These are phyloP conservation scores for Aphaenogaster ashmeadi DNA, from an alignment of 1,140 invertebrate genomes.

Conservation along the genomic window DNA sequence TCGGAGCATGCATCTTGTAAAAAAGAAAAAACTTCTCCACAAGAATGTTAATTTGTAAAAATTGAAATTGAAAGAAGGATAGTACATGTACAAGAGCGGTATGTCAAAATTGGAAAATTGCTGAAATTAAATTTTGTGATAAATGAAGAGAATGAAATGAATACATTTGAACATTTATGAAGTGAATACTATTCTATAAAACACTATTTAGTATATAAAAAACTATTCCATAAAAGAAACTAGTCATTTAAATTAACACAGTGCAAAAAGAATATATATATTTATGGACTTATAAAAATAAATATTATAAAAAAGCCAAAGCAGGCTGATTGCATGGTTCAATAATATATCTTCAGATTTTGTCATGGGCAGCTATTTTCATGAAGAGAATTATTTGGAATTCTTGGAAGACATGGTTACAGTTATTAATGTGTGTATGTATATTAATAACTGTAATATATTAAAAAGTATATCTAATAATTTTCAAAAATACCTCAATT, in stretches of 20 bases:
- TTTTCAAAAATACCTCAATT: too few relatives aligned
- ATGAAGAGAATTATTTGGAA: neutral
- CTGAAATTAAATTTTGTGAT: too few relatives aligned
- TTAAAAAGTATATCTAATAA: too few relatives aligned
- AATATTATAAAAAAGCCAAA: neutral
- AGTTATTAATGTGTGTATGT: too few relatives aligned
- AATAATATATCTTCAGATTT: neutral
- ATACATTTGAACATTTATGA: too few relatives aligned
- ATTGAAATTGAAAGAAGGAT: neutral
- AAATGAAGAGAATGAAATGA: too few relatives aligned
- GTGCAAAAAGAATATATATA: neutral
- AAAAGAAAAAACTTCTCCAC: neutral
- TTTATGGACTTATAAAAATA: neutral
- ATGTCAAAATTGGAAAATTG: too few relatives aligned
- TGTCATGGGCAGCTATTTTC: neutral
- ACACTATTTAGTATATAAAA: neutral
- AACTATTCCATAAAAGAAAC: neutral
- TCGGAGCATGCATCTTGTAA: neutral
- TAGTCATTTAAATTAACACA: neutral
- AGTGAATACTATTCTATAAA: too few relatives aligned
- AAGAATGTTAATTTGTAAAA: neutral
- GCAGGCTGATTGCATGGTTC: neutral
- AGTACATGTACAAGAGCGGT: too few relatives aligned
- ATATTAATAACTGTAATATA: too few relatives aligned
- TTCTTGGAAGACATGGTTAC: neutral